Base-by-base conservation (phyloP, 1,140 invertebrate species). In the Druon quercuslanigerum region DNA sequence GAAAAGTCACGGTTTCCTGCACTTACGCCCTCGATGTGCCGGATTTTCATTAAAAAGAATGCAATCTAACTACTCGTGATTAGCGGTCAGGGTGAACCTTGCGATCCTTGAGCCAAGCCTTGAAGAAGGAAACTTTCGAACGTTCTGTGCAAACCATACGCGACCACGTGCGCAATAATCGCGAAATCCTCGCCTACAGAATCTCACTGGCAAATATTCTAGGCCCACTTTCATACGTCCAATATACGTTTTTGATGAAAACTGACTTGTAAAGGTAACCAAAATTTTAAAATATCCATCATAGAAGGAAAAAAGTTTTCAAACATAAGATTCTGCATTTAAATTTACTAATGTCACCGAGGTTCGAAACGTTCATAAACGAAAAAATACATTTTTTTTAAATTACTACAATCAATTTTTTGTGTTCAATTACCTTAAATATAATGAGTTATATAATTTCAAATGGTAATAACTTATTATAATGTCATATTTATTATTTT, bases 1-100 rank as follows among this genome's bases (percentile, higher is more conserved):
- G 40, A 7, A 6, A 46, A 46, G 40, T 46, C 8, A 46, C 40
- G 40, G 40, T 46, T 46, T 46, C 40, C 40, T 46, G 40, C 40
- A 46, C 40, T 33, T 13, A 33, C 25, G 33, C 60, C 16, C 20
- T 66, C 2, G 1, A 9, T 40, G 3, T n/a, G n/a, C 40, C 13
- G n/a, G 25, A 46, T 66, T 66, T 66, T 66, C 60, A 66, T 14
- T 25, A 66, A 66, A 66, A 40, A 46, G 60, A n/a, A 40, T 66
- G 60, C 9, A 40, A 66, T 40, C 25, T 16, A 20, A 33, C 20
- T 66, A 33, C 12, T 66, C 16, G 20, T 66, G n/a, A 66, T 66
- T 33, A 79, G 82, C 79, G 80, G 82, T 84, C 82, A 84, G 77
- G 82, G 82, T 80, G 71, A 84, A 81, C 77, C 75, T 80, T 76